These are phyloP conservation scores for Polietes domitor DNA, from an alignment of 2,888 invertebrate genomes.

Conservation along the genomic window DNA sequence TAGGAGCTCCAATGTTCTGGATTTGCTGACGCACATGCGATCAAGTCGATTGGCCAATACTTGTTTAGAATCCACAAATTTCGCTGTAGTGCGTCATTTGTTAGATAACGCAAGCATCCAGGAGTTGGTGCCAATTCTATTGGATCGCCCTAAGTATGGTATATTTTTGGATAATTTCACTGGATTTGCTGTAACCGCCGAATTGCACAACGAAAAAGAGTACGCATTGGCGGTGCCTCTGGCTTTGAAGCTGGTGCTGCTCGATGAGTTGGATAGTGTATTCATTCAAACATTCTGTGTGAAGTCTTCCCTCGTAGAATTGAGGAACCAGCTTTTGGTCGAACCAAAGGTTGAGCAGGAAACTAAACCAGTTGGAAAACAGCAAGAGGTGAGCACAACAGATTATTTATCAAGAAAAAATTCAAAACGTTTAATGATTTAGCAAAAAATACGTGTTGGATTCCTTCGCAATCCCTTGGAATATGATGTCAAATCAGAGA, in stretches of 20 bases:
- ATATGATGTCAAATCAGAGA: slow-evolving; percentile 89
- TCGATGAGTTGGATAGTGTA: slow-evolving; percentile 91
- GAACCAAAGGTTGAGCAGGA: not conserved
- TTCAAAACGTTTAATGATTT: slow-evolving; percentile 34
- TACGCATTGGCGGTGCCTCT: slow-evolving; percentile 88
- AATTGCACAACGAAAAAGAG: slow-evolving; percentile 86
- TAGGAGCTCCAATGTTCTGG: slow-evolving; percentile 28
- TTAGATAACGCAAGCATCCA: slow-evolving; percentile 76
- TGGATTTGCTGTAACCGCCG: slow-evolving; percentile 90
- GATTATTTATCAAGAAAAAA: not conserved
- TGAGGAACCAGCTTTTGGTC: slow-evolving; percentile 78
- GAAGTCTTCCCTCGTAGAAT: slow-evolving; percentile 88
- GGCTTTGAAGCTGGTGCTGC: slow-evolving; percentile 91
- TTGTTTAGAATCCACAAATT: slow-evolving; percentile 60
- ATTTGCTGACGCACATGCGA: slow-evolving; percentile 53
- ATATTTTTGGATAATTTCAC: slow-evolving; percentile 92
- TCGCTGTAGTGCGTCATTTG: slow-evolving; percentile 69
- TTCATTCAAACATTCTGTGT: slow-evolving; percentile 86
- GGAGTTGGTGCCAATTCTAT: slow-evolving; percentile 87
- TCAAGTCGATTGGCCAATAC: slow-evolving; percentile 46
- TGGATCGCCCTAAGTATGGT: slow-evolving; percentile 93
- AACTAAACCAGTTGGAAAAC: slow-evolving; percentile 36
- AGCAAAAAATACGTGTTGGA: slow-evolving; percentile 88
- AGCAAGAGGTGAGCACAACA: slow-evolving; percentile 48
- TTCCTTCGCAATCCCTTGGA: slow-evolving; percentile 91